A percentile compares a stretch with the other conserved stretches of the same genome.
phyloP scores from a whole-genome alignment of 35 echinoderm and acorn worm species.

The Eucidaris tribuloides region DNA sequence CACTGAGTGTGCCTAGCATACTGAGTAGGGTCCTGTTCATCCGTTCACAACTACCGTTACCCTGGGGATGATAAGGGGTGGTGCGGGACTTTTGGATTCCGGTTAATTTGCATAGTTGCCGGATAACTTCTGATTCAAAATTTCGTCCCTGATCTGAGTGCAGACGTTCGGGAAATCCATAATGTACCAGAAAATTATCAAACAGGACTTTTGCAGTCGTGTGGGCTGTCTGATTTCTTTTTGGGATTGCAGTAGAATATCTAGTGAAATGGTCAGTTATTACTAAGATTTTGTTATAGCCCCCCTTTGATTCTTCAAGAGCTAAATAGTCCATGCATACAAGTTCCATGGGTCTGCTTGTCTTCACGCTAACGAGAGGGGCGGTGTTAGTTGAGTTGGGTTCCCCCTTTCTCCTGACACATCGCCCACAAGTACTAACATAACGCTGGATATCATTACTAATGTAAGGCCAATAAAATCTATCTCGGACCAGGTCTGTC shows the following conservation, averaged over 20 bases:
- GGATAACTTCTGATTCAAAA: not conserved
- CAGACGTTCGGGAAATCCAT: constrained; percentile 45
- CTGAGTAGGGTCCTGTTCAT: constrained; percentile 46
- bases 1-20: constrained; percentile 40
- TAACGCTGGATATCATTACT: constrained; percentile 3
- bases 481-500: not conserved
- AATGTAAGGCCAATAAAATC: constrained; percentile 57
- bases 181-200: constrained; percentile 30
- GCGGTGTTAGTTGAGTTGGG: not conserved
- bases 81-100: constrained; percentile 36
- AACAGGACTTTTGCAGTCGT: constrained; percentile 13
- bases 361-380: not conserved
- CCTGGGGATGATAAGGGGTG: constrained; percentile 70
- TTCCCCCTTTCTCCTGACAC: constrained; percentile 23
- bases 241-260: constrained; percentile 28
- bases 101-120: not conserved
- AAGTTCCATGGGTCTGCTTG: not conserved
- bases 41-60: constrained; percentile 49
- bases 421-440: constrained; percentile 28
- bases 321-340: constrained; percentile 17
- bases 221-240: constrained; percentile 1
- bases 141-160: constrained; percentile 41
- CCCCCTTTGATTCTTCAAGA: constrained; percentile 39
- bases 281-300: constrained; percentile 50
- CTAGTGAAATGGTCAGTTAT: constrained; percentile 70